Percentiles rank a stretch among this genome's conserved stretches.
These are phyloP conservation scores for Drosophila robusta DNA, from an alignment of 2,888 invertebrate genomes.

Conservation along the genomic window DNA sequence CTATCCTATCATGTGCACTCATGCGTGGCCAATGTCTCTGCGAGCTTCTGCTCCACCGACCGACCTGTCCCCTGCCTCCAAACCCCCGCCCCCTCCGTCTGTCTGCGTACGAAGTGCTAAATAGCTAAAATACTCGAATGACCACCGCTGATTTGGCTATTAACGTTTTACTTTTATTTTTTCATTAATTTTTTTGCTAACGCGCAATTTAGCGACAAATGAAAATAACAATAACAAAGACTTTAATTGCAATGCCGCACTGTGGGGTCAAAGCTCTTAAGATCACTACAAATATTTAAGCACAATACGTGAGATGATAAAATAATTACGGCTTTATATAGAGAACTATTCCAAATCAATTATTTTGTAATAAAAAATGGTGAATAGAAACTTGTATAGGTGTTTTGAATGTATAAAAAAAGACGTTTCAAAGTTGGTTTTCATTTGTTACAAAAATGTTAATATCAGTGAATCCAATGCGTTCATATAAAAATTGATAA, in stretches of 20 bases:
- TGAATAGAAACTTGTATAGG: no score
- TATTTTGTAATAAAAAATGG: no score
- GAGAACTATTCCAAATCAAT: no score
- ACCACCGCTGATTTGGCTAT: conserved; percentile 47
- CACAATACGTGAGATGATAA: neutral
- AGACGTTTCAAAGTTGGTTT: no score
- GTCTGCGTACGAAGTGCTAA: conserved; percentile 59
- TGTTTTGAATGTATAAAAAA: no score
- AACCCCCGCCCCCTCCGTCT: neutral
- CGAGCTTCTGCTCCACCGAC: neutral
- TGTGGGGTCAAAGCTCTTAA: neutral
- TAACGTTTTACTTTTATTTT: conserved; percentile 19
- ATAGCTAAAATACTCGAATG: conserved; percentile 42
- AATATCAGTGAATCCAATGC: no score
- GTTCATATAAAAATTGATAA: no score
- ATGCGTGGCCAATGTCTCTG: conserved; percentile 7
- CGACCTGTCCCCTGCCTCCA: neutral
- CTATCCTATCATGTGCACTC: conserved; percentile 20
- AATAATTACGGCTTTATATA: no score
- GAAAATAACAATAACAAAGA: conserved; percentile 23
- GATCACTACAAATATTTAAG: neutral
- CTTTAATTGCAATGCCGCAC: conserved; percentile 30
- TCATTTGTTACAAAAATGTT: no score
- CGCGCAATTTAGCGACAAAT: conserved; percentile 18
- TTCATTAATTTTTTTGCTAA: conserved; percentile 3